These are phyloP conservation scores for Drosophila yooni DNA, from an alignment of 2,888 invertebrate species.

Conservation along the genomic window DNA sequence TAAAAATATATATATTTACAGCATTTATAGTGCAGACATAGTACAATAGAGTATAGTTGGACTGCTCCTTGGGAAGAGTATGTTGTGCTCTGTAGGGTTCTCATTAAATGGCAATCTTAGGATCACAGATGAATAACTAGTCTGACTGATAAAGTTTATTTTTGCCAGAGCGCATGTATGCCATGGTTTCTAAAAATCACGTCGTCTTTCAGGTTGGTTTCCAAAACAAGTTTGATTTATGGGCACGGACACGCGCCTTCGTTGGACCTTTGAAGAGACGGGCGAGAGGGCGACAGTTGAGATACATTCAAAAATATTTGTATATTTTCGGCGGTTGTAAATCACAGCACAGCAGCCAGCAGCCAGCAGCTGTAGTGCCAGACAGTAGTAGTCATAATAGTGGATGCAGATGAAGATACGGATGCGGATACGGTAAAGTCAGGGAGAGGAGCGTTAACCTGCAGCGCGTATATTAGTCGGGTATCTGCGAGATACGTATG, in stretches of 20 bases:
- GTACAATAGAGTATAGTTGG: not conserved
- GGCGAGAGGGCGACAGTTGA: slow-evolving; percentile 27
- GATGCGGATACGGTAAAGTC: slow-evolving; percentile 18
- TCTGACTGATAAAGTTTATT: not conserved
- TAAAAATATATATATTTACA: not conserved
- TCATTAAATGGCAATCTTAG: not conserved
- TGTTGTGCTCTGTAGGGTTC: not conserved
- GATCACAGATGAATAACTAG: slow-evolving; percentile 1
- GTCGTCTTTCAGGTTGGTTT: slow-evolving; percentile 27
- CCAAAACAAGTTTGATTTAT: slow-evolving; percentile 49
- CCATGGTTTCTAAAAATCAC: slow-evolving; percentile 12
- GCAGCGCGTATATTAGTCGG: slow-evolving; percentile 32
- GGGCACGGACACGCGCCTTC: slow-evolving; percentile 36
- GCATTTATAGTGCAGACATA: not conserved
- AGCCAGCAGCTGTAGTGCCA: not conserved
- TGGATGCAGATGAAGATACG: slow-evolving; percentile 50
- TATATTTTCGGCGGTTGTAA: slow-evolving; percentile 41
- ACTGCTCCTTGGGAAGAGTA: not conserved
- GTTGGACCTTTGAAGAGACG: slow-evolving; percentile 30
- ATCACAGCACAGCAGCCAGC: slow-evolving; percentile 26
- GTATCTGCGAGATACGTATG: slow-evolving; percentile 38
- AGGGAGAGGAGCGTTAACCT: slow-evolving; percentile 24
- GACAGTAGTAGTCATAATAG: slow-evolving; percentile 8
- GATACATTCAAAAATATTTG: slow-evolving; percentile 47
- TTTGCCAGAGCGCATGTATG: not conserved